Evolutionary conservation across 2,888 invertebrate species (phyloP).

Genomic region (Tinea semifulvella): DNA sequence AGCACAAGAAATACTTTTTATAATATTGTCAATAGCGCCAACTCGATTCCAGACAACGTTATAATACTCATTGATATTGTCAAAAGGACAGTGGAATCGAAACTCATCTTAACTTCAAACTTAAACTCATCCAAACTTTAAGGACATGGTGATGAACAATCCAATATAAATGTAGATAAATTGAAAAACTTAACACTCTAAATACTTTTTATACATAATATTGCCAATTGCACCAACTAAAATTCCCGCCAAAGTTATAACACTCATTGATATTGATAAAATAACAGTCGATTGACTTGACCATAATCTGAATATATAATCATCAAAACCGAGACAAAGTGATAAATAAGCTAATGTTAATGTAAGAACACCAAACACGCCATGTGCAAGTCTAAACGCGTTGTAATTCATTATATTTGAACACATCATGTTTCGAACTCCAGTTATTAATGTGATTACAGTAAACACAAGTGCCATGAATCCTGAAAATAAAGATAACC

Average conservation of each 20-base stretch:
- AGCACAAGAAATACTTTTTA: conserved; percentile 4
- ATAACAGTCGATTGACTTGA: conserved; percentile 20
- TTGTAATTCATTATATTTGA: conserved; percentile 11
- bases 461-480: conserved; percentile 35
- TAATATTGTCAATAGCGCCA: conserved; percentile 6
- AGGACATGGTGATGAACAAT: too few relatives aligned
- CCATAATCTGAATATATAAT: conserved; percentile 11
- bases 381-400: conserved; percentile 21
- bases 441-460: conserved; percentile 33
- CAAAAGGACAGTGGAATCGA: neutral
- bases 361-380: conserved; percentile 27
- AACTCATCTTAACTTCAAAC: neutral
- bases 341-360: conserved; percentile 30
- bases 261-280: conserved; percentile 28
- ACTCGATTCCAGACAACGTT: conserved; percentile 31
- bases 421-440: conserved; percentile 20
- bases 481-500: conserved; percentile 32
- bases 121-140: neutral
- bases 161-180: too few relatives aligned
- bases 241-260: conserved; percentile 30
- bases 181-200: neutral
- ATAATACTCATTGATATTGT: too few relatives aligned
- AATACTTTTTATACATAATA: conserved; percentile 9
- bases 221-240: conserved; percentile 18
- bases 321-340: conserved; percentile 29